Evolutionary conservation across 2,888 invertebrate species (phyloP), one percentile per base, ranked within the genome.

Genomic region (Lasioglossum malachurum): DNA sequence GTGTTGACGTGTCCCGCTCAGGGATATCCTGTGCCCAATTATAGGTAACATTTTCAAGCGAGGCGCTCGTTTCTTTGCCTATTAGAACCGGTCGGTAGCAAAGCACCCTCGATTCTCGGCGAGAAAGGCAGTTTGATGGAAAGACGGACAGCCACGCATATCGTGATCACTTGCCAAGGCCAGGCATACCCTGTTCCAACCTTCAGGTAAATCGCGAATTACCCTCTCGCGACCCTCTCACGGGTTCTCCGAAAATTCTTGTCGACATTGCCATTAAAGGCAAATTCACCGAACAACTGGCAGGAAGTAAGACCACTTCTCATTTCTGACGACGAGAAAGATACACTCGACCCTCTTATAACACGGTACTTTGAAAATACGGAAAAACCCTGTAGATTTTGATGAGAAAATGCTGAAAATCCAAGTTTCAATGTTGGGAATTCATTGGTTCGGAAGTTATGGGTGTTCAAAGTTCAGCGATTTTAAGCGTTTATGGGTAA

Each of bases 1-100:
- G 96, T 96, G 44, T 94, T 97, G 92, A 95, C 97, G 93, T 97
- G 97, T 95, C 97, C 97, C 74, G 97, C 97, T 89, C 97, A 97
- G 96, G 97, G 97, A 90, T 97, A 95, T 95, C 98, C 98, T 80
- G 97, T 97, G 88, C 97, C 97, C 92, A 94, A 96, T 82, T 97
- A 97, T 96, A 97, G 97, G 97, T 97, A 64, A 31, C 31, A 31
- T 8, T 31, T 64, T 16, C 31, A n/a, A 35, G 38, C 57, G 19
- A 38, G 27, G 23, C 46, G 5, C 49, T 35, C 72, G 38, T 80
- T 73, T 79, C 73, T 64, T 69, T 75, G 85, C 67, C 88, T 79
- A 84, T 83, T 95, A 96, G 96, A 96, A 93, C 96, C 96, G 4
- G 95, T 96, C 75, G 96, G 96, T 87, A 95, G 95, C 88, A 96